A percentile compares a stretch with the other conserved stretches of the same genome.
Evolutionary conservation across 2,113 vertebrate species (phyloP).

Genomic region (Balaeniceps rex): DNA sequence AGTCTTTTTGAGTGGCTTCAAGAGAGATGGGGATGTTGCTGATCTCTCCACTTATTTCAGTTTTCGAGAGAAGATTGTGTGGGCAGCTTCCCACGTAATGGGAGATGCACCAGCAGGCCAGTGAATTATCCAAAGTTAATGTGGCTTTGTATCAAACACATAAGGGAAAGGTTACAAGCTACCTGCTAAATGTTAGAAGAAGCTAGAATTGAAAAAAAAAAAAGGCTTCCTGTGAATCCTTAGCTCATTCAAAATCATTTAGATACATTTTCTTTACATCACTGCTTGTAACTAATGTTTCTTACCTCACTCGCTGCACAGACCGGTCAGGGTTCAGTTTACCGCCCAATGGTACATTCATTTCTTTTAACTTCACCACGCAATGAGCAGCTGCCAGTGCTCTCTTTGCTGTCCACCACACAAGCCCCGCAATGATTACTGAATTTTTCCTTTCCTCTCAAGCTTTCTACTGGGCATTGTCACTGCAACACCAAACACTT

Average conservation of each 20-base stretch:
- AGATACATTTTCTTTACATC: background rate
- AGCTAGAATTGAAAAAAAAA: background rate
- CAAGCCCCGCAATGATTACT: background rate
- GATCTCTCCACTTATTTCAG: background rate
- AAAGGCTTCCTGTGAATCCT: background rate
- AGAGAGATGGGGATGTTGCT: background rate
- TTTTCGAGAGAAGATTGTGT: background rate
- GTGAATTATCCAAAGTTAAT: background rate
- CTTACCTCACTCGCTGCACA: background rate
- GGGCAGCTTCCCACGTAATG: background rate
- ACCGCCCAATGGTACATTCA: rapidly evolving
- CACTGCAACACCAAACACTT: background rate
- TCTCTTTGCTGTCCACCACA: background rate
- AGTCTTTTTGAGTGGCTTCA: background rate
- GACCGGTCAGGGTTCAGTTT: background rate
- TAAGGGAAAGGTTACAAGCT: background rate
- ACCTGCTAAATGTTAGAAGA: background rate
- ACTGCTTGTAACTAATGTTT: background rate
- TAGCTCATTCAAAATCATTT: background rate
- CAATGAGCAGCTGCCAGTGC: background rate
- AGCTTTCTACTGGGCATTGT: background rate
- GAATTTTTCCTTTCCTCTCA: background rate
- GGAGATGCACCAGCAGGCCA: background rate
- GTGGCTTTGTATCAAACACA: background rate
- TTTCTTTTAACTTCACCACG: background rate